phyloP scores from a whole-genome alignment of 2,888 invertebrate genomes.

The Eilema depressum region DNA sequence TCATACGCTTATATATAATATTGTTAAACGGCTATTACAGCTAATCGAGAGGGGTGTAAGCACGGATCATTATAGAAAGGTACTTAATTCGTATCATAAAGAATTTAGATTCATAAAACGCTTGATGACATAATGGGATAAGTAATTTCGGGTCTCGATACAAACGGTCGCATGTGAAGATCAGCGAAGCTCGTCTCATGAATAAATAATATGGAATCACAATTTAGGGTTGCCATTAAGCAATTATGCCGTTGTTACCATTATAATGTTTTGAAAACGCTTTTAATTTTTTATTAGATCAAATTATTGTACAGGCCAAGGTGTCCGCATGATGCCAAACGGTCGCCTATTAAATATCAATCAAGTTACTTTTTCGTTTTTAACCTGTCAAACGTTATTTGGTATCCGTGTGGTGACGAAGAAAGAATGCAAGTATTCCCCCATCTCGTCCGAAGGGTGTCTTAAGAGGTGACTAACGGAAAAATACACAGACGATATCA shows the following conservation, averaged over 20 bases:
- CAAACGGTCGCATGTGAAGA: slow-evolving; percentile 74
- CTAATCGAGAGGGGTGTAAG: slow-evolving; percentile 77
- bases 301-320: slow-evolving; percentile 76
- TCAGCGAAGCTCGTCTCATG: slow-evolving; percentile 75
- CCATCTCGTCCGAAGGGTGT: too few relatives aligned
- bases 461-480: too few relatives aligned
- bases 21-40: slow-evolving; percentile 76
- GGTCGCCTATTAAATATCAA: slow-evolving; percentile 82
- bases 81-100: slow-evolving; percentile 79
- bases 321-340: slow-evolving; percentile 75
- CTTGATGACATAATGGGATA: slow-evolving; percentile 85
- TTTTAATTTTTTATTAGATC: slow-evolving; percentile 86
- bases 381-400: slow-evolving; percentile 16
- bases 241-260: slow-evolving; percentile 84
- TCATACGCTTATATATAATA: slow-evolving; percentile 43
- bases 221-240: slow-evolving; percentile 82
- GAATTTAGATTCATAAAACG: slow-evolving; percentile 83
- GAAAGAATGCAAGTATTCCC: too few relatives aligned
- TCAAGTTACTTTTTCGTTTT: slow-evolving; percentile 59
- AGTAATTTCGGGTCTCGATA: slow-evolving; percentile 77
- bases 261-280: slow-evolving; percentile 83
- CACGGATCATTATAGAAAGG: slow-evolving; percentile 75
- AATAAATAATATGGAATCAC: slow-evolving; percentile 84
- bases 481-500: too few relatives aligned
- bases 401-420: too few relatives aligned